Evolutionary conservation across 2,113 vertebrate genomes (phyloP), one percentile per base, ranked within the genome.

Genomic region (Oxygymnocypris stewartii): DNA sequence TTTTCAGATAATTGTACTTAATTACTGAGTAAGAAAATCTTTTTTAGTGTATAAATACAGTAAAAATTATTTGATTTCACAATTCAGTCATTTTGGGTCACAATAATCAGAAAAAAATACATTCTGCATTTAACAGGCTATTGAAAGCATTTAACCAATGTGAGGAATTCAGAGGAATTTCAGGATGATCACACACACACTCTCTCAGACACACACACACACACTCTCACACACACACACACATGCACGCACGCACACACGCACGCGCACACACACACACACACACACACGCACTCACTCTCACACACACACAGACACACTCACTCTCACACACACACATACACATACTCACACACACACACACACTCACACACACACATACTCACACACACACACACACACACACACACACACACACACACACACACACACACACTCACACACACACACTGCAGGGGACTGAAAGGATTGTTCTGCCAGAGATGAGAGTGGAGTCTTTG

Each of bases 401-500:
- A 31, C 28, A 31, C 28, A 31, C 28, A 31, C 28, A 31, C 28
- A 31, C 28, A 31, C 28, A 31, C 28, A 31, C 28, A 31, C 28
- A 31, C 28, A 31, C 28, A 31, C 28, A 31, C 71, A 1, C 63
- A 16, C 63, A 71, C 67, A 65, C 61, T 20, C 65, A 35, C 67
- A 40, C 69, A 20, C 16, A 71, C 67, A 4, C 71, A 74, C 71
- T n/a, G 20, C 23, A 74, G 37, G 71, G 37, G 37, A 74, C 71
- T n/a, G 71, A 74, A 54, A 51, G 16, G 75, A 78, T 54, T 78
- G 75, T 78, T 78, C 75, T 78, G 47, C 25, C 75, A 51, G 47
- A 78, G 47, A 78, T 18, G 73, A 82, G 79, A 67, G 20, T 78
- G 73, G 77, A 61, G 80, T 65, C 67, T 42, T 49, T 54, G 25